phyloP scores from a whole-genome alignment of 2,888 invertebrate genomes.

The Nysson spinosus region DNA sequence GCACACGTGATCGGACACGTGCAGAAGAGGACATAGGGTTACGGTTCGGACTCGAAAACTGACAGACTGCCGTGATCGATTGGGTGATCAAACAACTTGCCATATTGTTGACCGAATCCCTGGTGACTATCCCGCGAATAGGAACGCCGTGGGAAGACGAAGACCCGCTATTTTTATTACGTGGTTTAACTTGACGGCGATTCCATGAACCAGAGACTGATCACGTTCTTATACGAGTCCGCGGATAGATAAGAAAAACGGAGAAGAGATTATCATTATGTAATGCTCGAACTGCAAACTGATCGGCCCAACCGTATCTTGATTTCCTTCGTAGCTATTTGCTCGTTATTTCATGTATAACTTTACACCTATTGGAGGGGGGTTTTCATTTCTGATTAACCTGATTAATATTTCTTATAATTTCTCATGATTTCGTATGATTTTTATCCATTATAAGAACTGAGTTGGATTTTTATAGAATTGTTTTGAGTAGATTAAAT shows the following conservation, averaged over 20 bases:
- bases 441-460: too few species aligned
- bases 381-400: too few species aligned
- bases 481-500: too few species aligned
- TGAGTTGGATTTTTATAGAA: too few species aligned
- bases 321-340: background rate
- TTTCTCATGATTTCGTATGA: too few species aligned
- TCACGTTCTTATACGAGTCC: constrained; percentile 40
- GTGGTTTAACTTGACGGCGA: constrained; percentile 58
- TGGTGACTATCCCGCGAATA: background rate
- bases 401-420: too few species aligned
- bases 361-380: too few species aligned
- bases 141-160: constrained; percentile 7
- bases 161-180: constrained; percentile 55
- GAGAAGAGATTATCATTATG: constrained; percentile 22
- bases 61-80: constrained; percentile 60
- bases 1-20: constrained; percentile 10
- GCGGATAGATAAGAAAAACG: constrained; percentile 19
- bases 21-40: too few species aligned
- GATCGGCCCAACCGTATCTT: constrained; percentile 5
- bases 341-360: too few species aligned
- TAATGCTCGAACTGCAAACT: too few species aligned
- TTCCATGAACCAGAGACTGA: constrained; percentile 48
- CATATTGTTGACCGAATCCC: constrained; percentile 59
- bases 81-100: constrained; percentile 65
- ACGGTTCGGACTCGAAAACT: constrained; percentile 40